These are phyloP conservation scores for Blera fallax DNA, from an alignment of 2,888 invertebrate species.

Conservation along the genomic window DNA sequence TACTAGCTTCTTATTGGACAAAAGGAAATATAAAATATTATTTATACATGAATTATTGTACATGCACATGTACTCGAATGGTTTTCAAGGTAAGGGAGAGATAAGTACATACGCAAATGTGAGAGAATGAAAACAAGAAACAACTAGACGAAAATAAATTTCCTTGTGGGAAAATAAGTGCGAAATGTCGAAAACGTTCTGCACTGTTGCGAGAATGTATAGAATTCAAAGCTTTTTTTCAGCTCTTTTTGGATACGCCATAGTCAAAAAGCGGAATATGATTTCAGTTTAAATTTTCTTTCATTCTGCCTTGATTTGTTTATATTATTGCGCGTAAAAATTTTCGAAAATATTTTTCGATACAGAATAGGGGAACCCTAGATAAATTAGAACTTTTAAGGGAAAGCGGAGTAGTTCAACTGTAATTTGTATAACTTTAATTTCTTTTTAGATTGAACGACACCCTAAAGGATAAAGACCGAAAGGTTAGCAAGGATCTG, in stretches of 20 bases:
- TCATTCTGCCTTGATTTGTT: slow-evolving; percentile 14
- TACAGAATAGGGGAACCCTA: background rate
- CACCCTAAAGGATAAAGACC: slow-evolving; percentile 88
- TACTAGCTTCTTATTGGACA: background rate
- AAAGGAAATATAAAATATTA: background rate
- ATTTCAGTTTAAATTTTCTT: slow-evolving; percentile 42
- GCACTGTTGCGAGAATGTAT: slow-evolving; percentile 21
- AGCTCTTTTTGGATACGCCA: slow-evolving; percentile 11
- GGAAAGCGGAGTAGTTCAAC: background rate
- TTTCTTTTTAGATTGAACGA: slow-evolving; percentile 88
- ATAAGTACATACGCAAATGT: slow-evolving; percentile 21
- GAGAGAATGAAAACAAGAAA: slow-evolving; percentile 38
- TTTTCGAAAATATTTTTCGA: background rate
- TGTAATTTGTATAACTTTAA: background rate
- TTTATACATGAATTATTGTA: background rate
- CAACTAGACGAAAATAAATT: slow-evolving; percentile 59
- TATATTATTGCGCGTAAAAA: background rate
- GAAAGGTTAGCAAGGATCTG: slow-evolving; percentile 89
- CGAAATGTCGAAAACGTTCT: slow-evolving; percentile 16
- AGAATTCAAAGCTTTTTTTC: slow-evolving; percentile 38
- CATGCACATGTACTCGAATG: slow-evolving; percentile 10
- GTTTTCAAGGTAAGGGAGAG: slow-evolving; percentile 41
- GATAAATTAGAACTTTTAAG: background rate
- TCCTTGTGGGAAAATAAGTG: slow-evolving; percentile 43
- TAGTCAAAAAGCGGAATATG: slow-evolving; percentile 34